These are phyloP conservation scores for Megastigmus dorsalis DNA, from an alignment of 2,888 invertebrate species.

Conservation along the genomic window DNA sequence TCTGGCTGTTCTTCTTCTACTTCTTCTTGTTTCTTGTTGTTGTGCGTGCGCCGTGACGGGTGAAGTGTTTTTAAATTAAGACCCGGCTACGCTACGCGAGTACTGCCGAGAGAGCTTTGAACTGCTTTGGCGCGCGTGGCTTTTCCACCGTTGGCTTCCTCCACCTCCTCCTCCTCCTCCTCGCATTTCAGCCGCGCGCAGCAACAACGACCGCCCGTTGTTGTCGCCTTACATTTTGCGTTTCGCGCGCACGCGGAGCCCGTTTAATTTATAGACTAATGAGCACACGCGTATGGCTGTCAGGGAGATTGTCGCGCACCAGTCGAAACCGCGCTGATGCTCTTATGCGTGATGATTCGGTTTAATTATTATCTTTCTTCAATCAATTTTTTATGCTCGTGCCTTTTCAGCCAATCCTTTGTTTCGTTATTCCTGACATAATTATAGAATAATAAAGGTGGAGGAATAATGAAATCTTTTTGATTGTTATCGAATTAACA, in stretches of 20 bases:
- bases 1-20: background rate
- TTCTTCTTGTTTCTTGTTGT: too few relatives aligned
- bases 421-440: too few relatives aligned
- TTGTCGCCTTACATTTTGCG: constrained; percentile 2
- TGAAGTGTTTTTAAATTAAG: constrained; percentile 38
- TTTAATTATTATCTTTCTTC: too few relatives aligned
- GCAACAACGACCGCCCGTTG: too few relatives aligned
- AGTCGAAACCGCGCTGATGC: constrained; percentile 40
- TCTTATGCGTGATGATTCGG: constrained; percentile 33
- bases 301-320: constrained; percentile 35
- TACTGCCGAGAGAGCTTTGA: constrained; percentile 4
- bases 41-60: too few relatives aligned
- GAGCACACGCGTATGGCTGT: constrained; percentile 10
- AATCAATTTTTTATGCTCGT: too few relatives aligned
- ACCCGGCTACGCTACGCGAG: background rate
- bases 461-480: too few relatives aligned
- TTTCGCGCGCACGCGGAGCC: background rate
- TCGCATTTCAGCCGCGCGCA: too few relatives aligned
- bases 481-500: too few relatives aligned
- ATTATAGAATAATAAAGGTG: too few relatives aligned
- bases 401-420: too few relatives aligned
- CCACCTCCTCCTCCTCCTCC: background rate
- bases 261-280: constrained; percentile 47
- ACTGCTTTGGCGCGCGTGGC: background rate
- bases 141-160: background rate